A percentile compares a stretch with the other conserved stretches of the same genome.
phyloP scores from a whole-genome alignment of 2,113 vertebrate species.

The Callionymus lyra region DNA sequence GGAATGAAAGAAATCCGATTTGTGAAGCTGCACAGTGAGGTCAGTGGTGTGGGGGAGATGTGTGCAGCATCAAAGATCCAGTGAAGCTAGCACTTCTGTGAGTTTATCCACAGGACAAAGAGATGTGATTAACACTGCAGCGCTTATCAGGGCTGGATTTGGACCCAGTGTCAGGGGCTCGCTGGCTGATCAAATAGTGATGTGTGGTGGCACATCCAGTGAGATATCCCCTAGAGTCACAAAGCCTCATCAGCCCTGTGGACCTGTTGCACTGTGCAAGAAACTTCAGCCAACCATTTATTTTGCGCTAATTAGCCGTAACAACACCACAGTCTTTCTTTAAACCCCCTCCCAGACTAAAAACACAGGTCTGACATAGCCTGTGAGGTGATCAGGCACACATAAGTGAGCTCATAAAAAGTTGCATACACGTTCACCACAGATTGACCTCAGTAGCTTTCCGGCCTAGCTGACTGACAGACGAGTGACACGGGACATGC shows the following conservation, averaged over 20 bases:
- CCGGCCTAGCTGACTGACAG: no score
- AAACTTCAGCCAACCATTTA: conserved; percentile 32
- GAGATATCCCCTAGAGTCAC: conserved; percentile 26
- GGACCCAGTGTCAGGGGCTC: conserved; percentile 32
- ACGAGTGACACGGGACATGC: no score
- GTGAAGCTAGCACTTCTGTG: conserved; percentile 42
- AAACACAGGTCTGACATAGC: conserved; percentile 24
- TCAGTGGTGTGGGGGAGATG: conserved; percentile 33
- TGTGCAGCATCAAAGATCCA: conserved; percentile 29
- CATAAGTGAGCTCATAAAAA: background rate
- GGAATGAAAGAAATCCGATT: conserved; percentile 10
- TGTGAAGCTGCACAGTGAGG: conserved; percentile 33
- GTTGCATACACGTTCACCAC: no score
- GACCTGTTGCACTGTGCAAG: conserved; percentile 37
- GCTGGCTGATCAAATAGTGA: conserved; percentile 31
- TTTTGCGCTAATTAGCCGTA: conserved; percentile 40
- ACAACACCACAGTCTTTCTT: conserved; percentile 27
- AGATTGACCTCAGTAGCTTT: no score
- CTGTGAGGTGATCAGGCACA: conserved; percentile 33
- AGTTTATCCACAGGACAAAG: conserved; percentile 31
- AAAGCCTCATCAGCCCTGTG: conserved; percentile 31
- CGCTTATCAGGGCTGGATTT: conserved; percentile 26
- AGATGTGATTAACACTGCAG: conserved; percentile 23
- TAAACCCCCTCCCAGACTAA: conserved; percentile 24
- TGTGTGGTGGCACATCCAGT: conserved; percentile 24